Evolutionary conservation across 2,113 vertebrate species (phyloP).

Genomic region (Australoheros scitulus): DNA sequence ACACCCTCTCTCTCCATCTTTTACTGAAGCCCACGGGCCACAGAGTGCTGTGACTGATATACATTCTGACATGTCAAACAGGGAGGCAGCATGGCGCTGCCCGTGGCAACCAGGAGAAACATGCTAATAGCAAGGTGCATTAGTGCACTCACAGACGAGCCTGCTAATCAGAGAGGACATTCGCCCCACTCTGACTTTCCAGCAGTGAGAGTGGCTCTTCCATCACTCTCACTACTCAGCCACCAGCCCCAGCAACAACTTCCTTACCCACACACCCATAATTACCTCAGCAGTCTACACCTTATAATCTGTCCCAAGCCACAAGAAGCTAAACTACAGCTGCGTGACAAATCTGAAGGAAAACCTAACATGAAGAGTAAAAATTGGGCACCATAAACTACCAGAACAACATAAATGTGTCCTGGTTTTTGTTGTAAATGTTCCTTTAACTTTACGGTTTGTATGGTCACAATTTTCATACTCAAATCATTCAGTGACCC

Average conservation of each 20-base stretch:
- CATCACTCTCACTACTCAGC: slow-evolving; percentile 36
- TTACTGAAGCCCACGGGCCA: slow-evolving; percentile 48
- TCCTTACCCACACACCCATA: background rate
- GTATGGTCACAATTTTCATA: background rate
- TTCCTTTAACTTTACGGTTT: accelerated
- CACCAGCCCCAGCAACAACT: background rate
- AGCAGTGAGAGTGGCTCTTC: slow-evolving; percentile 36
- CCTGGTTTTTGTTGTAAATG: background rate
- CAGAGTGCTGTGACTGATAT: slow-evolving; percentile 70
- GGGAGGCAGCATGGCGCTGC: slow-evolving; percentile 65
- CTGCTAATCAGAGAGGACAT: slow-evolving; percentile 75
- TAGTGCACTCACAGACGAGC: slow-evolving; percentile 72
- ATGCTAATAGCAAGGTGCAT: slow-evolving; percentile 82
- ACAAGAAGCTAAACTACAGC: background rate
- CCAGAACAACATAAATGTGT: accelerated
- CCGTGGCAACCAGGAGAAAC: slow-evolving; percentile 79
- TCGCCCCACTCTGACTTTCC: slow-evolving; percentile 46
- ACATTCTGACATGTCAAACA: slow-evolving; percentile 72
- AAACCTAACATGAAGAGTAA: background rate
- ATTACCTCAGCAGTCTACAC: background rate
- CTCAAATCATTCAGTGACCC: background rate
- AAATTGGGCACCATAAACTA: background rate
- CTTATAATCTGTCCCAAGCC: background rate
- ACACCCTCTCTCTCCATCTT: slow-evolving; percentile 22
- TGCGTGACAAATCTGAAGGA: background rate